Evolutionary conservation across 1,140 invertebrate genomes (phyloP).

Genomic region (Atta cephalotes): DNA sequence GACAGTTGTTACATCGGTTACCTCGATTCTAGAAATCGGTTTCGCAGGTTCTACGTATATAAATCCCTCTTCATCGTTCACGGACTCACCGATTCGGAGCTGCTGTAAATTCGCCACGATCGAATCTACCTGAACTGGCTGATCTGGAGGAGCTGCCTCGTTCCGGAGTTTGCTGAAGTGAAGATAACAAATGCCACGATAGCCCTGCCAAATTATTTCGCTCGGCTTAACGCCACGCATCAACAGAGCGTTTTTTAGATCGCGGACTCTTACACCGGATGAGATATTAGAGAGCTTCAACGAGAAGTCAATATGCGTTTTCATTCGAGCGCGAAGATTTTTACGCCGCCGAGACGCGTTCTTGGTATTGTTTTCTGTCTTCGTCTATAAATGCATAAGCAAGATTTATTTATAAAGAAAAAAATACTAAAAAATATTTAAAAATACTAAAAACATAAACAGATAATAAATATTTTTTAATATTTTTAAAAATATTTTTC

Average conservation of each 20-base stretch:
- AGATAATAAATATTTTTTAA: not conserved
- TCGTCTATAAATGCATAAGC: slow-evolving; percentile 64
- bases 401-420: slow-evolving; percentile 2
- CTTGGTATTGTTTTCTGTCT: slow-evolving; percentile 61
- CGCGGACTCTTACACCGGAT: slow-evolving; percentile 88
- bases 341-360: slow-evolving; percentile 60
- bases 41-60: slow-evolving; percentile 85
- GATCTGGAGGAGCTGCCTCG: slow-evolving; percentile 80
- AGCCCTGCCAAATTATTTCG: slow-evolving; percentile 89
- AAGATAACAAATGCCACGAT: slow-evolving; percentile 88
- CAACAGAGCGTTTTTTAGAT: slow-evolving; percentile 88
- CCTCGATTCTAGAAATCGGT: slow-evolving; percentile 85
- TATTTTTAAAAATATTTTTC: no score
- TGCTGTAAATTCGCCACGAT: slow-evolving; percentile 87
- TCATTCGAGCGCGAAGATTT: slow-evolving; percentile 63
- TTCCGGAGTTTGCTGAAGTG: slow-evolving; percentile 88
- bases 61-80: slow-evolving; percentile 77
- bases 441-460: not conserved
- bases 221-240: slow-evolving; percentile 89
- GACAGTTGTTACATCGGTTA: slow-evolving; percentile 85
- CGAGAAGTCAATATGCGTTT: slow-evolving; percentile 86
- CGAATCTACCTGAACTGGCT: slow-evolving; percentile 85
- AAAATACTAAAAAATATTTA: no score
- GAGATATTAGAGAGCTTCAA: slow-evolving; percentile 89
- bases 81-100: slow-evolving; percentile 82